Conservation (phyloP, 2,888 invertebrate species). For the Panopea generosa region DNA sequence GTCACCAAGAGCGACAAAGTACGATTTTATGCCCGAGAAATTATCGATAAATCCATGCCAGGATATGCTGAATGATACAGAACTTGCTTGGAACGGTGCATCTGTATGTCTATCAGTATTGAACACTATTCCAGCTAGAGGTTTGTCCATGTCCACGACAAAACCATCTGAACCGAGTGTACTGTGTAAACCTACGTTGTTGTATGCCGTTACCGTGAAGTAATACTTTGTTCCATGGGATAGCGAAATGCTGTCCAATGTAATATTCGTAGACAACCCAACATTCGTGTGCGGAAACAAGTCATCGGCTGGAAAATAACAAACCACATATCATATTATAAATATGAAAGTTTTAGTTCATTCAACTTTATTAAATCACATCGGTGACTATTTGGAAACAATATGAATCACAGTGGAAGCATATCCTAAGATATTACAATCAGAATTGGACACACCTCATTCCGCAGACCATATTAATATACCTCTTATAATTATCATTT, state of each 20-base stretch:
- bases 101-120: conserved; percentile 47
- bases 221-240: conserved; percentile 47
- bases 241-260: conserved; percentile 28
- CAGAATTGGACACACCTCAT: too few relatives aligned
- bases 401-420: too few relatives aligned
- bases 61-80: conserved; percentile 36
- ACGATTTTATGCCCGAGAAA: conserved; percentile 48
- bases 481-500: too few relatives aligned
- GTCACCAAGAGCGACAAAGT: conserved; percentile 42
- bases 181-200: conserved; percentile 60
- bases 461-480: too few relatives aligned
- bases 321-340: not conserved
- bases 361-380: too few relatives aligned
- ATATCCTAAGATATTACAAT: too few relatives aligned
- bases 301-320: conserved; percentile 43
- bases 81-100: conserved; percentile 42
- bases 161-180: conserved; percentile 62
- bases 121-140: conserved; percentile 59
- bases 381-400: too few relatives aligned
- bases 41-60: conserved; percentile 66
- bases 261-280: conserved; percentile 33
- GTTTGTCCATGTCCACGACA: conserved; percentile 62
- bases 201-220: conserved; percentile 60
- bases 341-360: not conserved
- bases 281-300: conserved; percentile 26